Base-by-base conservation (phyloP, 2,797 vertebrate genomes). In the Scarus forsteni region DNA sequence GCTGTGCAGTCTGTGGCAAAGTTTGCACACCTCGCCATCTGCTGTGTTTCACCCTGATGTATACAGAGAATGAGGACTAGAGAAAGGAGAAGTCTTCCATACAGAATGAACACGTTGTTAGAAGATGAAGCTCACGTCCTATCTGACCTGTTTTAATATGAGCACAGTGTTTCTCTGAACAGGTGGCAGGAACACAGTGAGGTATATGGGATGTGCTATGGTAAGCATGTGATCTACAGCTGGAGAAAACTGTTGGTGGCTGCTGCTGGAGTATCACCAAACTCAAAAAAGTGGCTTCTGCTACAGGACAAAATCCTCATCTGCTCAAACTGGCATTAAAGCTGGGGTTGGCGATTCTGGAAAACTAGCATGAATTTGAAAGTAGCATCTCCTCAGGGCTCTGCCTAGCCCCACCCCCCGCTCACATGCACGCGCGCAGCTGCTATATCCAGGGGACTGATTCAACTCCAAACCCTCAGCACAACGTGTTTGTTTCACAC, bases 11-110 rank as follows among this genome's bases (percentile, higher is more conserved):
- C 59, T 59, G 71, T 79, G 65, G 70, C 48, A 69, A 78, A 82
- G 70, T 71, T 77, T 88, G 79, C 84, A 88, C 81, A 77, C 86
- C 77, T 84, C 80, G 53, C 88, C 86, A 87, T 90, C 85, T 88
- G 87, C 73, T 85, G 71, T 57, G 70, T 53, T 78, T 89, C 43
- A 57, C 59, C 60, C 42, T 51, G 59, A 61, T 77, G 67, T 88
- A 56, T 70, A 19, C 48, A 72, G 57, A 76, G 35, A 27, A 46
- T 0, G 40, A 77, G 44, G 51, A 53, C 60, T 54, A 57, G 34
- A 64, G 55, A 75, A 36, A 66, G 53, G 70, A 80, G 60, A 60
- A 76, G 55, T 82, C 78, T 78, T 75, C 69, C 40, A 81, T 75
- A 48, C 27, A 27, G 27, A 27, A 27, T 66, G 77, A 55, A 82